A percentile compares a stretch with the other conserved stretches of the same genome.
These are phyloP conservation scores for Craseonycteris thonglongyai DNA, from an alignment of 2,113 vertebrate genomes.

Conservation along the genomic window DNA sequence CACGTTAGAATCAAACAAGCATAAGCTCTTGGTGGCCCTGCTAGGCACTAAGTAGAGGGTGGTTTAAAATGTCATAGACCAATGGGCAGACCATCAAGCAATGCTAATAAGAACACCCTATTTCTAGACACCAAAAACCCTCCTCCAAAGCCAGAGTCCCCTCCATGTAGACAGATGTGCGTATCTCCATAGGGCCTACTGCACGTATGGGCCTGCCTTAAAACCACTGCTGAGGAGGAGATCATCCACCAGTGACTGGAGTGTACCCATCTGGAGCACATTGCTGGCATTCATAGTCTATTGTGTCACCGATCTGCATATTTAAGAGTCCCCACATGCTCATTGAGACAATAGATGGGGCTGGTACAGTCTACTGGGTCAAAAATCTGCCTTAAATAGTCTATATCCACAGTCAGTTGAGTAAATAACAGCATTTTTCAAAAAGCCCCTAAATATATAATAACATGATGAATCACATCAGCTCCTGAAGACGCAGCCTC, in stretches of 20 bases:
- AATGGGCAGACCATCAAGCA: background rate
- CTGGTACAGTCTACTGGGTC: slow-evolving; percentile 73
- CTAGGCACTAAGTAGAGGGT: background rate
- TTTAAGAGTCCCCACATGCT: slow-evolving; percentile 70
- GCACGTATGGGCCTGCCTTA: background rate
- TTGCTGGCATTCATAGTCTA: background rate
- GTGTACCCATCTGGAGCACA: background rate
- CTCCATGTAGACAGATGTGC: background rate
- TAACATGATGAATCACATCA: slow-evolving; percentile 67
- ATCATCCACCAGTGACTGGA: slow-evolving; percentile 5
- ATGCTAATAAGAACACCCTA: background rate
- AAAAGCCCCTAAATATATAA: slow-evolving; percentile 73
- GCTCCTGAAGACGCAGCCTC: slow-evolving; percentile 55
- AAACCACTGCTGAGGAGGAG: background rate
- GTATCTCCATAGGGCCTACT: background rate
- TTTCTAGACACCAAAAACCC: background rate
- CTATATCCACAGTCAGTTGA: slow-evolving; percentile 69
- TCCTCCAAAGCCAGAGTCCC: background rate
- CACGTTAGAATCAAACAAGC: background rate
- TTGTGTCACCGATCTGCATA: slow-evolving; percentile 71
- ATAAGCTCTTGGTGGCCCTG: background rate
- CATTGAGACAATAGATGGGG: slow-evolving; percentile 68
- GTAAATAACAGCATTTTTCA: slow-evolving; percentile 73
- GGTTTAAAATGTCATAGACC: background rate
- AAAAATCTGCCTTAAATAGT: slow-evolving; percentile 76